Conservation (phyloP, 2,113 vertebrate species). For the Cavia aperea region DNA sequence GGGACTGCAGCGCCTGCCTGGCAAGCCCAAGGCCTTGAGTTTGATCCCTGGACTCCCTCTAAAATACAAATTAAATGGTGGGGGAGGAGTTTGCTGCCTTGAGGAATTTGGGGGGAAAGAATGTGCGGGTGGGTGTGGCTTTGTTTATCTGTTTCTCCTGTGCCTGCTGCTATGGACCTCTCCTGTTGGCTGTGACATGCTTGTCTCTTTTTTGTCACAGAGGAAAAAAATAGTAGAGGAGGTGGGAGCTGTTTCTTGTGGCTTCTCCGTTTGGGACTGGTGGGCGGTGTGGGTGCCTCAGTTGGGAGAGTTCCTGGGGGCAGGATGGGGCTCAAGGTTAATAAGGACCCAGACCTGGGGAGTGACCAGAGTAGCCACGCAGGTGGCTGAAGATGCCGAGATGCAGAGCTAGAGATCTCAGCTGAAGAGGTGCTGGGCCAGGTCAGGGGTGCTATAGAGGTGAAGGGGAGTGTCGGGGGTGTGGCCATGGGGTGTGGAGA, state of each 20-base stretch:
- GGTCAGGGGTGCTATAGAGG: not conserved
- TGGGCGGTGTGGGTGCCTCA: too few species aligned
- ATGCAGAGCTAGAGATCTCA: too few species aligned
- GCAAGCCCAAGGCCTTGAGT: too few species aligned
- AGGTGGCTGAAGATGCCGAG: not conserved
- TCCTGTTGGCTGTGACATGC: not conserved
- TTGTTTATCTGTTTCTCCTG: not conserved
- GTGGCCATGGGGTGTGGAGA: accelerated
- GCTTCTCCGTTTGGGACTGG: too few species aligned
- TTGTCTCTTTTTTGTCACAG: not conserved
- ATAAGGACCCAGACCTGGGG: not conserved
- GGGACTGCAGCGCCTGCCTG: too few species aligned
- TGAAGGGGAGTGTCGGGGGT: not conserved
- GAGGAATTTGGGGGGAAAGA: not conserved
- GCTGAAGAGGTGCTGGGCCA: not conserved
- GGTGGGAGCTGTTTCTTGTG: not conserved
- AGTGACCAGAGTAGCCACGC: not conserved
- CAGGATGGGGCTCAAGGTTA: not conserved
- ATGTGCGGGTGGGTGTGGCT: not conserved
- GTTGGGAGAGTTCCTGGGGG: not conserved
- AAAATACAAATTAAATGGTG: too few species aligned
- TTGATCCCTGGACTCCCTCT: too few species aligned
- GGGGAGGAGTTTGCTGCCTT: too few species aligned
- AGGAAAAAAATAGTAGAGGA: not conserved
- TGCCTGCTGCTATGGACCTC: not conserved